Percentiles rank a stretch among this genome's conserved stretches.
Evolutionary conservation across 1,140 invertebrate species (phyloP).

Genomic region (Pissodes strobi): DNA sequence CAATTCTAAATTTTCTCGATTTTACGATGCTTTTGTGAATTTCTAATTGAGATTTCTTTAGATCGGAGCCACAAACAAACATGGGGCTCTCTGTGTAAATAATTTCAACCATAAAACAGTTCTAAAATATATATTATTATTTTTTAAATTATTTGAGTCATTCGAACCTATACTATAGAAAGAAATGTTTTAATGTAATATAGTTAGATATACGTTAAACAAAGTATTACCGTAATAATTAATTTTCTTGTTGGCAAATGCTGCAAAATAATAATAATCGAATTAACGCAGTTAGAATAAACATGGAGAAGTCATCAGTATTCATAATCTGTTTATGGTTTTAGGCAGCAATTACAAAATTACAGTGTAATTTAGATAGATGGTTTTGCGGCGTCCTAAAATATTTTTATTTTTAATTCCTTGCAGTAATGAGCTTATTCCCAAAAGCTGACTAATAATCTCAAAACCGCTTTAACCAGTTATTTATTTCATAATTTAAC

Average conservation of each 20-base stretch:
- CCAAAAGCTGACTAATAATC: no score
- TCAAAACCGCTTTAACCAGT: no score
- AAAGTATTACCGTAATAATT: background rate
- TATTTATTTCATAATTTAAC: no score
- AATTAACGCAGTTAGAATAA: background rate
- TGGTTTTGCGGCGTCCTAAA: no score
- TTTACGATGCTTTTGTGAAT: slow-evolving; percentile 10
- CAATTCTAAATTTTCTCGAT: slow-evolving; percentile 20
- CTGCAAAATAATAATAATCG: background rate
- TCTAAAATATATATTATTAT: no score
- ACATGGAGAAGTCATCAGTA: slow-evolving; percentile 3
- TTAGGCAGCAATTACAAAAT: slow-evolving; percentile 1
- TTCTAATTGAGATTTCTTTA: slow-evolving; percentile 14
- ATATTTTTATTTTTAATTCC: no score
- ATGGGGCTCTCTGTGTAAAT: no score
- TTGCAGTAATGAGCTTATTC: no score
- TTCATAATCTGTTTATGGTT: background rate
- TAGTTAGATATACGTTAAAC: background rate
- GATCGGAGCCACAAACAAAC: background rate
- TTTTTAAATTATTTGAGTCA: no score
- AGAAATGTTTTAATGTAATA: background rate
- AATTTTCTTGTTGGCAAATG: no score
- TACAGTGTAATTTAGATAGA: background rate
- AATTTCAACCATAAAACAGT: no score
- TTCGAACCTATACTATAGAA: background rate